A percentile compares a stretch with the other conserved stretches of the same genome.
phyloP scores from a whole-genome alignment of 2,113 vertebrate genomes.

The Macaca mulatta region DNA sequence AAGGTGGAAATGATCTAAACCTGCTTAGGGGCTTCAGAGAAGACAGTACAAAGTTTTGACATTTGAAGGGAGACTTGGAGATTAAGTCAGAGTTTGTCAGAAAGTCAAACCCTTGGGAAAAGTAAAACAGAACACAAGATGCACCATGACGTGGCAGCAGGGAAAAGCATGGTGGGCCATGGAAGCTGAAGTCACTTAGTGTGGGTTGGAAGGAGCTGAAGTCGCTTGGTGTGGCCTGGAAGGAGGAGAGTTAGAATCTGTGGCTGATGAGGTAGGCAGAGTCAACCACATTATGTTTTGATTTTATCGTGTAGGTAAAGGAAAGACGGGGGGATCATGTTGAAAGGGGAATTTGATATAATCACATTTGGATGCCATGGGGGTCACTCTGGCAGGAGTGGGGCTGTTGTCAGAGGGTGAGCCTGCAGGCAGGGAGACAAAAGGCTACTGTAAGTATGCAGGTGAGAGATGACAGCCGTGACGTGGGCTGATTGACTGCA shows the following conservation, averaged over 20 bases:
- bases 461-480: not conserved
- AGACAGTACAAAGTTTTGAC: not conserved
- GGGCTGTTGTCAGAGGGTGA: not conserved
- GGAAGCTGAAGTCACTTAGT: not conserved
- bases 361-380: not conserved
- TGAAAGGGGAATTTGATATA: not conserved
- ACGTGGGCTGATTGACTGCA: not conserved
- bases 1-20: not conserved
- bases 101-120: not conserved
- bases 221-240: not conserved
- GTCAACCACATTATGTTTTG: not conserved
- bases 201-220: not conserved
- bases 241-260: not conserved
- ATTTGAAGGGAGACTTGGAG: not conserved
- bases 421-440: not conserved
- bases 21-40: not conserved
- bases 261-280: not conserved
- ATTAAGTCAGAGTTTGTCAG: not conserved
- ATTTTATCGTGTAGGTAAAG: not conserved
- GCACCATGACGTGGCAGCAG: not conserved
- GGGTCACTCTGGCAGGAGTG: not conserved
- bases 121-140: not conserved
- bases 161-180: not conserved
- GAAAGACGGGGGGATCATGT: not conserved
- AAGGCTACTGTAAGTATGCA: not conserved